Base-by-base conservation (phyloP, 2,113 vertebrate species). In the Puffinus mauretanicus region DNA sequence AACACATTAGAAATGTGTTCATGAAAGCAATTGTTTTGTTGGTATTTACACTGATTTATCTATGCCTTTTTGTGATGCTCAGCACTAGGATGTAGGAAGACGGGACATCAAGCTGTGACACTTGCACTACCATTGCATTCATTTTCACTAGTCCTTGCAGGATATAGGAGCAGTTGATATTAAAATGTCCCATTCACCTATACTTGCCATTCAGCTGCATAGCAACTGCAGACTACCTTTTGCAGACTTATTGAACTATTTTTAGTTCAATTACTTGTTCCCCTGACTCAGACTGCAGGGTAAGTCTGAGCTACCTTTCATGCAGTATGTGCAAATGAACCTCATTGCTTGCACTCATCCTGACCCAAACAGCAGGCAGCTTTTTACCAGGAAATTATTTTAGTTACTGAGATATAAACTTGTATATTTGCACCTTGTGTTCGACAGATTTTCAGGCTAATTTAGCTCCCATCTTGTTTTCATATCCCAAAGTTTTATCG, bases 221-320 rank as follows among this genome's bases (percentile, higher is more conserved):
- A 95, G 95, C 89, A 95, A 95, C 93, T 36, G 6, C 71, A 66
- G 70, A 87, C 46, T 93, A 95, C 91, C 67, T 95, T 44, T 60
- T 55, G 24, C 87, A 96, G 94, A 75, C 64, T 92, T 77, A 42
- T 2, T 91, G 89, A 47, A 88, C 78, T 95, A 97, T 96, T 96
- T 95, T 96, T 95, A 93, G 93, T 83, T 93, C 94, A 90, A 86
- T 96, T 91, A 87, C 87, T 95, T 66, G 80, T 66, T 94, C 88
- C 51, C 60, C 78, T 86, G 95, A 81, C 94, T 96, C 89, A 91
- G 91, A 73, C 70, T 91, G 82, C 93, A 90, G 84, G 42, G 29
- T 62, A 72, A 81, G 49, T 73, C 93, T 91, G 78, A 94, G 85
- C 82, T 80, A 85, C 73, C 93, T 95, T 94, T 66, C 85, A 49